Conservation (phyloP, 1,140 invertebrate species). For the Goniozus legneri region DNA sequence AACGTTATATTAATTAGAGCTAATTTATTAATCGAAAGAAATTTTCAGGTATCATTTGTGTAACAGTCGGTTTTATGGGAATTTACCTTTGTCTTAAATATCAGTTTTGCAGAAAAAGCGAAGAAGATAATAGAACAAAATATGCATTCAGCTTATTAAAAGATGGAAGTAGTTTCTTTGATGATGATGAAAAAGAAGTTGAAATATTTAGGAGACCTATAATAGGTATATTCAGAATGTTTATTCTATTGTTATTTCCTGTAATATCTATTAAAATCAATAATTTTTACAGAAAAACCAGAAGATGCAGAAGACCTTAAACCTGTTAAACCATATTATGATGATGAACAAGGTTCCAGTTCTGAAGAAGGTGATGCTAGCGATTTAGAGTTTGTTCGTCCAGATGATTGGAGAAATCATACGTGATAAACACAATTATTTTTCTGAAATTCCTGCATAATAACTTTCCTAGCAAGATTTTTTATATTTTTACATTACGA, state of each 20-base stretch:
- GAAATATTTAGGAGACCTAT: slow-evolving; percentile 62
- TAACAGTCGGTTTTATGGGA: slow-evolving; percentile 27
- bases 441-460: too few species aligned
- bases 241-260: slow-evolving; percentile 6
- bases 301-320: slow-evolving; percentile 13
- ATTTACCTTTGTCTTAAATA: slow-evolving; percentile 41
- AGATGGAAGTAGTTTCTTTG: slow-evolving; percentile 49
- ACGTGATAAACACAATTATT: too few species aligned
- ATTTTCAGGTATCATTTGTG: slow-evolving; percentile 39
- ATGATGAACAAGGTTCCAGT: slow-evolving; percentile 42
- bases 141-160: slow-evolving; percentile 49
- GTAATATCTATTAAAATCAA: background rate
- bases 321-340: slow-evolving; percentile 47
- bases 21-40: too few species aligned
- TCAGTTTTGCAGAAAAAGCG: slow-evolving; percentile 42
- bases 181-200: slow-evolving; percentile 62
- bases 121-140: slow-evolving; percentile 37
- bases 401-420: slow-evolving; percentile 34
- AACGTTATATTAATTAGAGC: slow-evolving; percentile 18
- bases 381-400: slow-evolving; percentile 53
- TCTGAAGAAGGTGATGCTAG: slow-evolving; percentile 43
- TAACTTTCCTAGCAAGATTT: too few species aligned
- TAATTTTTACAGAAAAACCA: slow-evolving; percentile 8
- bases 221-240: slow-evolving; percentile 43
- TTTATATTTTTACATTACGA: too few species aligned